Base-by-base conservation (phyloP, 2,888 invertebrate species). In the Melolontha melolontha region DNA sequence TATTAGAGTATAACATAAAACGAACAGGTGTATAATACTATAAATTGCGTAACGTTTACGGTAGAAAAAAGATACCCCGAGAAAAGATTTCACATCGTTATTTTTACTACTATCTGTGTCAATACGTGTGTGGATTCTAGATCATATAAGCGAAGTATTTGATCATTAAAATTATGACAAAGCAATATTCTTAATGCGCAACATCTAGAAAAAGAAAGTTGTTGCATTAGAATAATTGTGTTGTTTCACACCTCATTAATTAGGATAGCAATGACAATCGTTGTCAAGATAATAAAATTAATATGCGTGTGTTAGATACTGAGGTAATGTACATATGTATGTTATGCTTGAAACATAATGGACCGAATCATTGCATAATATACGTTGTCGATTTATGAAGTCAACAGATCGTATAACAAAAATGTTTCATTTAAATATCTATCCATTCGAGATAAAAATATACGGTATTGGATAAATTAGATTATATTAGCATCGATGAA, bases 201-300 rank as follows among this genome's bases (percentile, higher is more conserved):
- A 42, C 12, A 17, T 22, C 11, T 11, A 49, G 22, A 39, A 59
- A 62, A 47, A 47, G 59, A 62, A 49, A 62, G 59, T 42, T 47
- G 29, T 16, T 62, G 16, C 16, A 12, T 49, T 34, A 47, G 39
- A 49, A 62, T 12, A 22, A 62, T 62, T 16, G 11, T 62, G 42
- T 47, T 62, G 34, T 62, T 62, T 62, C 59, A 62, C 59, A 62
- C 47, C 59, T 39, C 47, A 47, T 62, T 62, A 62, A 62, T 62
- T 49, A 47, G 39, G 47, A 62, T 47, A 29, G 47, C 44, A 62
- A 42, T 62, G 59, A 62, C 59, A 62, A 62, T 62, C 47, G 16
- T 29, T 34, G 59, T 62, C 59, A 47, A 47, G 59, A 62, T 62
- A 62, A 34, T 47, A 62, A 62, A 47, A 62, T 62, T 49, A 62